phyloP scores from a whole-genome alignment of 1,140 invertebrate species.

The Drosophila setifemur region DNA sequence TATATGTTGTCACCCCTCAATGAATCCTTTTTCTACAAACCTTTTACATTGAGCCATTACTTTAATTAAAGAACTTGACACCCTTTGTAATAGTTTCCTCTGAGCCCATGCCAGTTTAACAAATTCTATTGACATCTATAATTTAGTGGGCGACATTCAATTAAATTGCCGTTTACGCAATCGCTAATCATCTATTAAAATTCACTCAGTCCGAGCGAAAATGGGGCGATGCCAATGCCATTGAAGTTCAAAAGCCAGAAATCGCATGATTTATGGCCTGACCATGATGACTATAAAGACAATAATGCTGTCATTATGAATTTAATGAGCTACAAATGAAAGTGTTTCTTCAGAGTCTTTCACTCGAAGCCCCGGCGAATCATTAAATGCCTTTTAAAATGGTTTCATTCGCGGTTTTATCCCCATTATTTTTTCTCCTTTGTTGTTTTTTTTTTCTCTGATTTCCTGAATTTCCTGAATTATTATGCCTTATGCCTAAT shows the following conservation, averaged over 20 bases:
- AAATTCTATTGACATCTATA: too few relatives aligned
- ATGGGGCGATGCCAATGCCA: conserved; percentile 13
- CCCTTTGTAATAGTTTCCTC: too few relatives aligned
- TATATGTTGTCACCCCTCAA: too few relatives aligned
- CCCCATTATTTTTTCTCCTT: conserved; percentile 16
- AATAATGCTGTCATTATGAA: conserved; percentile 62
- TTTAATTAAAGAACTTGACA: neutral
- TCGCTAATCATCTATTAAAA: conserved; percentile 66
- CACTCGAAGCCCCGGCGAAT: neutral
- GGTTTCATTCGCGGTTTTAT: conserved; percentile 21
- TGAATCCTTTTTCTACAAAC: too few relatives aligned
- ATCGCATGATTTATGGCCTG: conserved; percentile 64
- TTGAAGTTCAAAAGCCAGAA: conserved; percentile 27
- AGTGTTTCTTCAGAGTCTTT: conserved; percentile 36
- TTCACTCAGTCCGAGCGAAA: conserved; percentile 40
- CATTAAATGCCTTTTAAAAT: conserved; percentile 26
- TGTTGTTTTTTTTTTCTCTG: neutral
- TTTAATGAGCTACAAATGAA: conserved; percentile 76
- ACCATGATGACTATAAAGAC: conserved; percentile 23
- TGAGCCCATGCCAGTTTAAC: conserved; percentile 19
- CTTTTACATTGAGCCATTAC: too few relatives aligned
- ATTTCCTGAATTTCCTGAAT: conserved; percentile 50
- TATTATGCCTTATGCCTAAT: conserved; percentile 15
- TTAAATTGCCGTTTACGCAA: conserved; percentile 69
- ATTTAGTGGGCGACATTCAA: conserved; percentile 17